Evolutionary conservation across 1,140 invertebrate species (phyloP), one percentile per base, ranked within the genome.

Genomic region (Luehdorfia chinensis): DNA sequence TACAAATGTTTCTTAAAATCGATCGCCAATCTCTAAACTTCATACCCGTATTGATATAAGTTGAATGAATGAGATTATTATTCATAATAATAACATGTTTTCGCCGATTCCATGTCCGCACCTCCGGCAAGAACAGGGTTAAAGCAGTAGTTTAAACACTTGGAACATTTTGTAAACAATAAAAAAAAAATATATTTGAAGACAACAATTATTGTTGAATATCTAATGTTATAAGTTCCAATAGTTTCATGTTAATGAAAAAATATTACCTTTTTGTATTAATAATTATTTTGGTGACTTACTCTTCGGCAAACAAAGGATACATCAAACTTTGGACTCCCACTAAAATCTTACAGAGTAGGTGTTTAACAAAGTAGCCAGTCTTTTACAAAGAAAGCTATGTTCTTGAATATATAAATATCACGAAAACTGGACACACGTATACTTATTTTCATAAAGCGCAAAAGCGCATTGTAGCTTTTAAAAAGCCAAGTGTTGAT

Each of bases 21-120:
- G 46, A 46, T 47, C 39, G 21, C 15, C 37, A 48, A 43, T 43
- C 28, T 28, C 25, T 27, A 11, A 12, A 34, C 11, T 11, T 31
- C 28, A 27, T 8, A 14, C 21, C 4, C 39, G 25, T 18, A 43
- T 49, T 52, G 56, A 66, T 54, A 50, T 73, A 58, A 64, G 55
- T 63, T 59, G 61, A 65, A 69, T 66, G 54, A 69, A 61, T 69
- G 62, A 64, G 66, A 74, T 75, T 80, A 74, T 75, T 80, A 75
- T 80, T 75, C 75, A 64, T 64, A 76, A 75, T 76, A 77, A 80
- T 75, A 80, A 80, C 70, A 74, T 56, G 76, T 75, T 77, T 72
- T 73, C 14, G 28, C 39, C 16, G 25, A 28, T 27, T 36, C 37
- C 30, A 36, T 18, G 45, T 39, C 36, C 45, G 50, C 50, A 46